Evolutionary conservation across 2,113 vertebrate genomes (phyloP), one percentile per base, ranked within the genome.

Genomic region (Morone chrysops): DNA sequence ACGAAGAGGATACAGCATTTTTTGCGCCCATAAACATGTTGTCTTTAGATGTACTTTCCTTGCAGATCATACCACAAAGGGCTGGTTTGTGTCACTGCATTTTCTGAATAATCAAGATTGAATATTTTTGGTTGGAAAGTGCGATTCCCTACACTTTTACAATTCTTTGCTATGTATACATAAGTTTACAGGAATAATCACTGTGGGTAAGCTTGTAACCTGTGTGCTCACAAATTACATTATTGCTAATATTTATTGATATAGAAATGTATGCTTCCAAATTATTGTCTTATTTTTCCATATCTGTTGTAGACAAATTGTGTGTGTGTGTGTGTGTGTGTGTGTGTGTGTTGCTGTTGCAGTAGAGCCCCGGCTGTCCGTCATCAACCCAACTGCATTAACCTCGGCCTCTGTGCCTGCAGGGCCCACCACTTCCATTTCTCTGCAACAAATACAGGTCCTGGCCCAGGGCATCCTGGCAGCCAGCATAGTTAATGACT

Each of bases 401-500:
- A 94, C 89, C 93, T 92, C 83, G 78, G 93, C 89, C 91, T 87
- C 92, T 73, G 76, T 93, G 90, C 91, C 93, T 94, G 85, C 88
- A 86, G 90, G 93, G 89, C 89, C 74, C 89, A 87, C 88, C 81
- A 81, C 91, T 91, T 91, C 91, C 91, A 94, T 95, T 95, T 94
- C 91, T 92, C 85, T 86, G 89, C 91, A 91, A 93, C 91, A 94
- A 94, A 94, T 93, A 89, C 90, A 93, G 93, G 92, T 91, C 92
- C 88, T 89, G 90, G 93, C 90, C 81, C n/a, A 67, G 92, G 90
- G 86, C 91, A 89, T 67, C 76, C 81, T 77, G 91, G 84, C 93
- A 92, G 86, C 81, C 88, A 87, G 89, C 84, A 88, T 94, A 93
- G 91, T 93, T 95, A 95, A 96, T 95, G 90, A 92, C 90, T 95